These are phyloP conservation scores for Yponomeuta cagnagella DNA, from an alignment of 2,888 invertebrate genomes.

Conservation along the genomic window DNA sequence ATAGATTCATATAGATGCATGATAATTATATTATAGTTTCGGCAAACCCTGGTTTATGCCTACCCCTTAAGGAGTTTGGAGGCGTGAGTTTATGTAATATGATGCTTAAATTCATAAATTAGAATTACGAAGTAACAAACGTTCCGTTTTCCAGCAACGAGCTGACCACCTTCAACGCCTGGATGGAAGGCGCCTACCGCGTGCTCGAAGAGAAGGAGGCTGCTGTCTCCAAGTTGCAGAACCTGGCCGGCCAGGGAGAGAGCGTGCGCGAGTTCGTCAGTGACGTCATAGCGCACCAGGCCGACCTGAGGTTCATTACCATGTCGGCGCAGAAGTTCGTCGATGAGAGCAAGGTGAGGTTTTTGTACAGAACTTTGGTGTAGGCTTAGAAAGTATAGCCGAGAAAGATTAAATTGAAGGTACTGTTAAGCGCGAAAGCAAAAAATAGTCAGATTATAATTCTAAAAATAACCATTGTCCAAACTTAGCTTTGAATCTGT, in stretches of 20 bases:
- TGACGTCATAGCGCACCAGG: slow-evolving; percentile 96
- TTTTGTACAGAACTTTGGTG: too few relatives aligned
- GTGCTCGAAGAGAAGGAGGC: slow-evolving; percentile 90
- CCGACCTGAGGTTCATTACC: slow-evolving; percentile 94
- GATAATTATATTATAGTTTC: too few relatives aligned
- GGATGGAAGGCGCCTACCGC: slow-evolving; percentile 89
- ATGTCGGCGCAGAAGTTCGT: slow-evolving; percentile 98
- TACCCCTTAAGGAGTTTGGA: too few relatives aligned
- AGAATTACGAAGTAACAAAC: not conserved
- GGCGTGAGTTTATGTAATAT: not conserved
- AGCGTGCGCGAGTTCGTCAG: slow-evolving; percentile 92
- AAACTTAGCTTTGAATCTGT: too few relatives aligned
- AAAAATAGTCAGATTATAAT: too few relatives aligned
- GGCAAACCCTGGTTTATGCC: not conserved
- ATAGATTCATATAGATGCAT: too few relatives aligned
- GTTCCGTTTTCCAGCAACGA: slow-evolving; percentile 76
- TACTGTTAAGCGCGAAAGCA: too few relatives aligned
- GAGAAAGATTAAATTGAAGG: too few relatives aligned
- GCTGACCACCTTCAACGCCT: slow-evolving; percentile 85
- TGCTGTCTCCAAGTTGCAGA: slow-evolving; percentile 84
- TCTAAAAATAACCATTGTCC: too few relatives aligned
- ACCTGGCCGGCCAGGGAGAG: slow-evolving; percentile 82
- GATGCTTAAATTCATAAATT: not conserved
- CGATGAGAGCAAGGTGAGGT: slow-evolving; percentile 89
- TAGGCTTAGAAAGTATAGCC: too few relatives aligned